Percentiles rank a stretch among this genome's conserved stretches.
Conservation (phyloP, 1,140 invertebrate species). For the Hypsibius dujardini region DNA sequence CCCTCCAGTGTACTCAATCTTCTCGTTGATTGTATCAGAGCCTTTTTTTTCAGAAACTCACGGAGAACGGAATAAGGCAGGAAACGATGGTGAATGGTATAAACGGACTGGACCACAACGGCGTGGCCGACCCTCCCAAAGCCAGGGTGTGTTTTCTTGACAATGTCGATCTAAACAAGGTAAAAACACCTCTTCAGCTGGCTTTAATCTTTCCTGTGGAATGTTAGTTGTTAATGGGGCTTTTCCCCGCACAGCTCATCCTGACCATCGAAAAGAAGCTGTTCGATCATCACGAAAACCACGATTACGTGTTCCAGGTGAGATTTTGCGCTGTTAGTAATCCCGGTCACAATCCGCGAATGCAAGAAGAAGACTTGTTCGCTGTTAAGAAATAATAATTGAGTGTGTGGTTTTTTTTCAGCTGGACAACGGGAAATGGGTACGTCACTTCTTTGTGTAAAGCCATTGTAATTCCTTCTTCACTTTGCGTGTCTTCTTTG, state of each 20-base stretch:
- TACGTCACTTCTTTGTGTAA: conserved; percentile 30
- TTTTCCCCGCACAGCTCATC: conserved; percentile 38
- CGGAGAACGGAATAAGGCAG: conserved; percentile 15
- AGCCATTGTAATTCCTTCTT: background rate
- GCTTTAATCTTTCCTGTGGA: background rate
- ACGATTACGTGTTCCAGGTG: conserved; percentile 45
- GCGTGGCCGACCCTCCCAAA: background rate
- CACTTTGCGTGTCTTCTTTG: background rate
- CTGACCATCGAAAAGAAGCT: conserved; percentile 68
- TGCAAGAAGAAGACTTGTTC: background rate
- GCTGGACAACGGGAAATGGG: conserved; percentile 46
- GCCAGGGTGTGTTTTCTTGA: background rate
- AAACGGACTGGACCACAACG: background rate
- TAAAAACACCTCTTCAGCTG: background rate
- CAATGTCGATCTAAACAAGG: conserved; percentile 6
- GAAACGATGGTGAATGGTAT: background rate
- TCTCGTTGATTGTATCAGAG: background rate
- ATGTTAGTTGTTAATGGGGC: background rate
- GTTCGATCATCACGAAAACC: conserved; percentile 58
- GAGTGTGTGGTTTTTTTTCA: conserved; percentile 24
- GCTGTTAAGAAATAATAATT: no score
- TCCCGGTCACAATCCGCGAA: background rate
- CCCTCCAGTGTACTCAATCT: no score
- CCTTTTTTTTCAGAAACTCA: background rate
- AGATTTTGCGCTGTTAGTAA: background rate